phyloP scores from a whole-genome alignment of 35 echinoderm and acorn worm species.

The Ophiothrix spiculata region DNA sequence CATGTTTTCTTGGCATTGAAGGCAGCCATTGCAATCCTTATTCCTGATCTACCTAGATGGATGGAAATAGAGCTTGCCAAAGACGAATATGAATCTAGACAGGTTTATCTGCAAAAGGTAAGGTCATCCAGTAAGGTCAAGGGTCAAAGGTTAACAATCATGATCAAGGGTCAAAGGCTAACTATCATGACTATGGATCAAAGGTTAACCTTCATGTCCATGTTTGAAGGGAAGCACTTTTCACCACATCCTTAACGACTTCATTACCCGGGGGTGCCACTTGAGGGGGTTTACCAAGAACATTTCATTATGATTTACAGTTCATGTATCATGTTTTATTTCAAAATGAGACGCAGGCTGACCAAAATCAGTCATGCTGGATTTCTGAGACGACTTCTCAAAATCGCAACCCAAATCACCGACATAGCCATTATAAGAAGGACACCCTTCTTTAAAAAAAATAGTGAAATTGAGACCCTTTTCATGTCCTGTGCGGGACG shows the following conservation, averaged over 20 bases:
- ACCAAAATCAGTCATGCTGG: too few relatives aligned
- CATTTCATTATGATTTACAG: too few relatives aligned
- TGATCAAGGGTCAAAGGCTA: background rate
- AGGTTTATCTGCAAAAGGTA: slow-evolving; percentile 78
- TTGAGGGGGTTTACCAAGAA: background rate
- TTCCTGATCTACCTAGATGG: slow-evolving; percentile 94
- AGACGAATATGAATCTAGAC: slow-evolving; percentile 93
- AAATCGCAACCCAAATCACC: too few relatives aligned
- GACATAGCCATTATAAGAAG: too few relatives aligned
- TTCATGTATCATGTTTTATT: too few relatives aligned
- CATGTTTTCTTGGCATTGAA: slow-evolving; percentile 90
- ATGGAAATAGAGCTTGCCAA: slow-evolving; percentile 84
- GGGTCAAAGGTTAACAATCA: background rate
- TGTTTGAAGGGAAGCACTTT: background rate
- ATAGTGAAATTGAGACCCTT: too few relatives aligned
- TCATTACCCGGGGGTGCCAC: background rate
- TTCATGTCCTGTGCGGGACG: too few relatives aligned
- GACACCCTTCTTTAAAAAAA: too few relatives aligned
- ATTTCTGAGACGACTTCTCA: too few relatives aligned
- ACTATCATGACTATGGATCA: background rate
- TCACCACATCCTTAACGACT: background rate
- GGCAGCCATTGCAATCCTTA: slow-evolving; percentile 89
- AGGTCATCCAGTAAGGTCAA: background rate
- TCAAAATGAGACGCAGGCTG: too few relatives aligned
- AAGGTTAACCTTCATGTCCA: background rate